These are phyloP conservation scores for Coelinius sp. DNA, from an alignment of 2,888 invertebrate species.

Conservation along the genomic window DNA sequence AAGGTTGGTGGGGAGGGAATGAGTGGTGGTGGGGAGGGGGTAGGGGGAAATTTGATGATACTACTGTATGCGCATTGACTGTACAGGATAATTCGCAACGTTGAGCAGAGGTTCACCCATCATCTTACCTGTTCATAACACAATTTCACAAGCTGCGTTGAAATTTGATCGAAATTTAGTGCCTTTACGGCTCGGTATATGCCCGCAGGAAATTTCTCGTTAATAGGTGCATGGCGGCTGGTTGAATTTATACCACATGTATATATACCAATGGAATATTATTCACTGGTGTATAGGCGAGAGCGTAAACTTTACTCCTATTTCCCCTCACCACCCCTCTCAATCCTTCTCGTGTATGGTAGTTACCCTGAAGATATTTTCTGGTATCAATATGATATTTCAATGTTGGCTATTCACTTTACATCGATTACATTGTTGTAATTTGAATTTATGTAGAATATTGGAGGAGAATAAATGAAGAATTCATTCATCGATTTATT, in stretches of 20 bases:
- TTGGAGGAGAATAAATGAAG: no score
- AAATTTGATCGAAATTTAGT: slow-evolving; percentile 49
- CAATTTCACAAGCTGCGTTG: slow-evolving; percentile 40
- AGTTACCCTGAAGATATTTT: slow-evolving; percentile 3
- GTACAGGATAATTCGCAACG: slow-evolving; percentile 4
- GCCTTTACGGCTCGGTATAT: slow-evolving; percentile 26
- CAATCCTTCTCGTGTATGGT: not conserved
- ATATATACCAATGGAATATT: not conserved
- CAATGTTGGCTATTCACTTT: slow-evolving; percentile 6
- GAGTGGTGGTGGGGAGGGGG: not conserved
- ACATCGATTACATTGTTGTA: not conserved
- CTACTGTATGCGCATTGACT: slow-evolving; percentile 12
- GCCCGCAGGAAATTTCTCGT: slow-evolving; percentile 32
- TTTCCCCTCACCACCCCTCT: not conserved
- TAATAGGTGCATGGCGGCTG: slow-evolving; percentile 28
- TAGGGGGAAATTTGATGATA: not conserved
- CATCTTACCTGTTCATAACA: slow-evolving; percentile 22
- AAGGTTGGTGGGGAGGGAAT: no score
- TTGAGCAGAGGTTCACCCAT: slow-evolving; percentile 3
- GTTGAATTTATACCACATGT: slow-evolving; percentile 14
- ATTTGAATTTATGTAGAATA: not conserved
- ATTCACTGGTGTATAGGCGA: slow-evolving; percentile 9
- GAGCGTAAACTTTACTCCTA: slow-evolving; percentile 7
- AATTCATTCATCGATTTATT: slow-evolving; percentile 15
- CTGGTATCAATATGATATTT: not conserved